Base-by-base conservation (phyloP, 2,888 invertebrate species). In the Drosophila algonquin region DNA sequence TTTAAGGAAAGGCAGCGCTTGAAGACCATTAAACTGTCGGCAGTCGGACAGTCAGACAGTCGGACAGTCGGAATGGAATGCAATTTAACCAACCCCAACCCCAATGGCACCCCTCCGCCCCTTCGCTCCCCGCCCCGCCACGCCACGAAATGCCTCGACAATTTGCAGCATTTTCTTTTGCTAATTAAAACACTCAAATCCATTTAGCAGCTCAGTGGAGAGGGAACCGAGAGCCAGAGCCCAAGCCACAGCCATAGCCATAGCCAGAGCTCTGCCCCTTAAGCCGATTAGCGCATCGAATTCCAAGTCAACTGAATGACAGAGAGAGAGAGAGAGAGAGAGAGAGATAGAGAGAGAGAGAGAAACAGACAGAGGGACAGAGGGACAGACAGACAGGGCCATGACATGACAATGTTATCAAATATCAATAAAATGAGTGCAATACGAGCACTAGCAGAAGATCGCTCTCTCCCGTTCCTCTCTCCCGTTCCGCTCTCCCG, bases 181-280 rank as follows among this genome's bases (percentile, higher is more conserved):
- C 87, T 88, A 83, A 83, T 83, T 83, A 83, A 88, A 82, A 73
- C 52, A 80, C 68, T 71, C 74, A 83, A 83, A 83, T 83, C 83
- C 83, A 80, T 82, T 83, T 83, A 88, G 89, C 87, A 61, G 63
- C 51, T 30, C 35, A 52, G 32, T 60, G 62, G 40, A 45, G 16
- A 35, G 9, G 53, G 14, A 21, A 21, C 3, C 21, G 21, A 30
- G 14, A 54, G 35, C 40, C 58, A 51, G n/a, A 18, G 24, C 24
- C 24, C 24, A 24, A 24, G 30, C 27, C 58, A 50, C 10, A 18
- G 24, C 24, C 24, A 32, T n/a, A 51, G 46, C 18, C 16, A 30
- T 10, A 54, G 35, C n/a, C 50, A 60, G 58, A 57, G 63, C 58
- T 64, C 59, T 40, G n/a, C 76, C 61, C 73, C 76, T 75, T 83